Conservation (phyloP, 2,797 vertebrate species). For the Cyprinodon diabolis region DNA sequence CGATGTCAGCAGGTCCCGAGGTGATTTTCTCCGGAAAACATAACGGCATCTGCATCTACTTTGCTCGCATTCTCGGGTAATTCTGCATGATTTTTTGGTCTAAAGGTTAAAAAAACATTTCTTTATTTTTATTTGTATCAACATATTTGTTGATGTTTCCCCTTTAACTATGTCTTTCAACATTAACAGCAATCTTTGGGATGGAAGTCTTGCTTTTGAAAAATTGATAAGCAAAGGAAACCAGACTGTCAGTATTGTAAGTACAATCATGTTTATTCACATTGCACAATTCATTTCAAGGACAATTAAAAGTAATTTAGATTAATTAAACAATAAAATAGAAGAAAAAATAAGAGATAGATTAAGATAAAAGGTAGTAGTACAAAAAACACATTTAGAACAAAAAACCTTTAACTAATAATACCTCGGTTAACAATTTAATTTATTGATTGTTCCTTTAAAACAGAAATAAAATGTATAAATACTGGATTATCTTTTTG, state of each 20-base stretch:
- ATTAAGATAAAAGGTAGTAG: no score
- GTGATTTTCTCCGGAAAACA: slow-evolving; percentile 97
- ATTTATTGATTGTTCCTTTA: no score
- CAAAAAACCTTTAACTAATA: no score
- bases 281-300: no score
- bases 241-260: slow-evolving; percentile 88
- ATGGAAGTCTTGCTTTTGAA: slow-evolving; percentile 92
- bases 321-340: no score
- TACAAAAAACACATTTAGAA: no score
- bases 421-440: no score
- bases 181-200: slow-evolving; percentile 93
- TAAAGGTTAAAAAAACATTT: background rate
- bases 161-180: slow-evolving; percentile 7
- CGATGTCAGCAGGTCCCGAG: slow-evolving; percentile 88
- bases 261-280: slow-evolving; percentile 50
- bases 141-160: slow-evolving; percentile 2
- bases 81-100: slow-evolving; percentile 37
- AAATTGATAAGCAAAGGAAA: slow-evolving; percentile 87
- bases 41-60: slow-evolving; percentile 95
- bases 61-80: slow-evolving; percentile 94
- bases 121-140: background rate
- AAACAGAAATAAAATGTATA: no score
- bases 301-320: no score
- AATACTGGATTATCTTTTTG: no score
- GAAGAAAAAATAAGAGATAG: no score